A percentile compares a stretch with the other conserved stretches of the same genome.
Evolutionary conservation across 2,888 invertebrate genomes (phyloP).

Genomic region (Himalopsyche anomala): DNA sequence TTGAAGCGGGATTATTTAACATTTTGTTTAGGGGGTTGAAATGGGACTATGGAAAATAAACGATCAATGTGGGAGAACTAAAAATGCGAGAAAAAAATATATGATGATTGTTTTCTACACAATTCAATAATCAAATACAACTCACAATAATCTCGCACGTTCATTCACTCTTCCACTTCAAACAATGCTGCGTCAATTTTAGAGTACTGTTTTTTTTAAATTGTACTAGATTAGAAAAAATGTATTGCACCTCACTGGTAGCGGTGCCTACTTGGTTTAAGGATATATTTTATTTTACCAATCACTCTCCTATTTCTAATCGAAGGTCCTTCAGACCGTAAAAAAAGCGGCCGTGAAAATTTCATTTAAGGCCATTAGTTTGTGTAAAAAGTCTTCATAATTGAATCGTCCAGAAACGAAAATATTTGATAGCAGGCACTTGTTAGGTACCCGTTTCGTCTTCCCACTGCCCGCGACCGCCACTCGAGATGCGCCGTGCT

Average conservation of each 20-base stretch:
- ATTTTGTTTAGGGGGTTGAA: no score
- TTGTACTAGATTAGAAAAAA: no score
- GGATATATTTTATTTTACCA: conserved; percentile 22
- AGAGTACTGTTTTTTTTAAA: no score
- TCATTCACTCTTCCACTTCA: no score
- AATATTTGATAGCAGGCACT: neutral
- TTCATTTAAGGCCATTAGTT: conserved; percentile 55
- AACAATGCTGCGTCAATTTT: no score
- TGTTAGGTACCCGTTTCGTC: neutral
- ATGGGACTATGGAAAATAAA: no score
- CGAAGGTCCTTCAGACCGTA: conserved; percentile 46
- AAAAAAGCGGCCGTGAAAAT: conserved; percentile 61
- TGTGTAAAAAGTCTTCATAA: conserved; percentile 59
- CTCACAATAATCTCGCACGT: no score
- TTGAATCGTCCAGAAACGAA: conserved; percentile 56
- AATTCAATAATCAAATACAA: no score
- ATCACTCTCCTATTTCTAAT: conserved; percentile 1
- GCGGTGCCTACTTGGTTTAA: neutral
- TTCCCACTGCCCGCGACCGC: neutral
- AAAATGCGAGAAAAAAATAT: no score
- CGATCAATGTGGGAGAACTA: no score
- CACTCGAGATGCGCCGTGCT: neutral
- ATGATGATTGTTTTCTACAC: no score
- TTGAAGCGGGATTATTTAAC: no score
- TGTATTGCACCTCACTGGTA: neutral